Evolutionary conservation across 2,888 invertebrate species (phyloP), one percentile per base, ranked within the genome.

Genomic region (Drosophila neutralis): DNA sequence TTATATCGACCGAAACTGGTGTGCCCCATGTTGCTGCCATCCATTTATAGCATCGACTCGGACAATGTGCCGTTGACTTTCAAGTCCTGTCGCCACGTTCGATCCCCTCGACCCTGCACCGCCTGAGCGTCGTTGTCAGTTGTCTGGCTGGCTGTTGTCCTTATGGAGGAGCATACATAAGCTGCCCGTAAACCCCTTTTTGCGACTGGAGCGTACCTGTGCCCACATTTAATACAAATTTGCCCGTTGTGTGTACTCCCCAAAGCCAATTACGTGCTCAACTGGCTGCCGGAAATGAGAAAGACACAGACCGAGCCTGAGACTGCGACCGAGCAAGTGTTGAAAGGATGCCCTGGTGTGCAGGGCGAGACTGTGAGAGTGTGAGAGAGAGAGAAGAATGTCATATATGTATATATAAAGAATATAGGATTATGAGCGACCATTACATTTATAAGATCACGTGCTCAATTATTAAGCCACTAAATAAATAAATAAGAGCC

Each of bases 381-480:
- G 24, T 11, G 15, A n/a, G 57, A 7, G 11, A 7, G 11, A 18
- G 15, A 24, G 10, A 15, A 18, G 4, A 6, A 2, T 18, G 10
- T 7, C 24, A 11, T 36, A n/a, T 54, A 52, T 31, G 13, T 51
- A 35, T 54, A 54, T 51, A 5, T 24, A 21, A 2, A 48, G 54
- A 62, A 69, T 58, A 51, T 35, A 62, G 77, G 71, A 57, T 78
- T 78, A 71, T 78, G 64, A 71, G 52, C 62, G 66, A 65, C 49
- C 73, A 82, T 85, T 82, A 85, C 75, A 77, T 90, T 90, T 90
- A 85, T 85, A 85, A 80, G 88, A 85, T 85, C 85, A 85, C 90
- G 85, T 85, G 90, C 87, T 80, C 90, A 88, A 88, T 85, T 85
- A 85, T 85, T 90, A 82, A 85, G 90, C 86, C 90, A 88, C 88